Evolutionary conservation across 2,797 vertebrate genomes (phyloP), one percentile per base, ranked within the genome.

Genomic region (Eurystomus glaucurus): DNA sequence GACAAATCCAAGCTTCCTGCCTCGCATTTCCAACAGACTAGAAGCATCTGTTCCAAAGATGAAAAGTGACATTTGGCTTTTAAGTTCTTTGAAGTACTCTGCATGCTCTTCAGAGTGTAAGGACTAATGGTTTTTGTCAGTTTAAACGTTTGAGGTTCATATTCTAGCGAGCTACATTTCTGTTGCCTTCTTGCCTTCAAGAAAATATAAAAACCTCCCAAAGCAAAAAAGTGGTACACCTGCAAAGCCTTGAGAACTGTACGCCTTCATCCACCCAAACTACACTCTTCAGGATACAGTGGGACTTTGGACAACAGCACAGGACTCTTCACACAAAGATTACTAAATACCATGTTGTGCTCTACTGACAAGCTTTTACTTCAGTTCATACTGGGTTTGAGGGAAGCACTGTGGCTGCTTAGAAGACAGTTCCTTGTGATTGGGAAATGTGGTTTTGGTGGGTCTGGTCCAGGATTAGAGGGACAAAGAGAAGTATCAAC

Each of bases 331-430:
- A 88, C 14, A 23, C 7, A 61, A 48, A 31, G 10, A 68, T 31
- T 45, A 62, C 31, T 46, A 26, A 62, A 78, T 74, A 2, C 0
- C 4, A 5, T 2, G 10, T 4, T 0, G 0, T 35, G 11, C 35
- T 46, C 37, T 39, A 25, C 33, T 48, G 26, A 50, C 2, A 39
- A 54, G 41, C 7, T 70, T 69, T 65, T 29, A 64, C 19, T 84
- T 60, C 51, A 52, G 45, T 37, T 87, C 10, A 41, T 35, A 22
- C 15, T 23, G 17, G 0, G 0, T 25, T 46, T 37, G 46, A 91
- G 28, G 6, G 26, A 50, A 85, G 31, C 5, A 39, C 33, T 1
- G 1, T 23, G 17, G 6, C 14, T 28, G 37, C 33, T 57, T 10
- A 43, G 31, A 46, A 35, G 20, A 58, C 6, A 41, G 18, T 4